Percentiles rank a stretch among this genome's conserved stretches.
phyloP scores from a whole-genome alignment of 2,113 vertebrate genomes.

The Chlamydotis undulata region DNA sequence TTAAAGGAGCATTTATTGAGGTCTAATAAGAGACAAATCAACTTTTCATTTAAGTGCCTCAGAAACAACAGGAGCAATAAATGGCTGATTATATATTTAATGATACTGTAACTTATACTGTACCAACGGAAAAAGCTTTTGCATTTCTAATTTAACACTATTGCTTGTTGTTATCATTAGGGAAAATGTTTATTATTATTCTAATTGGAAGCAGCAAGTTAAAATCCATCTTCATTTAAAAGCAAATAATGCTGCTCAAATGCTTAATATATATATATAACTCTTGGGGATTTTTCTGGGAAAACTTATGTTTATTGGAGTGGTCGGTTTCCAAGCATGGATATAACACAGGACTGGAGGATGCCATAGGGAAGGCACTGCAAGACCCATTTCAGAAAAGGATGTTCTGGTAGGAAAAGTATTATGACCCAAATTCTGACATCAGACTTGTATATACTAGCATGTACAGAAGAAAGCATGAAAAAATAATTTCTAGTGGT shows the following conservation, averaged over 20 bases:
- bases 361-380: not conserved
- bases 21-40: constrained; percentile 66
- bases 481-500: not conserved
- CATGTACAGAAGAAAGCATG: not conserved
- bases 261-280: not conserved
- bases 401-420: not conserved
- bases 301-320: not conserved
- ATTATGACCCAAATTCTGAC: not conserved
- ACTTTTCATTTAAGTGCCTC: constrained; percentile 51
- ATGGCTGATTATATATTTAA: constrained; percentile 50
- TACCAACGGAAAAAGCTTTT: not conserved
- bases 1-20: constrained; percentile 59
- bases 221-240: constrained; percentile 56
- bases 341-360: not conserved
- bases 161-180: constrained; percentile 29
- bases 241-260: constrained; percentile 7
- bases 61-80: constrained; percentile 55
- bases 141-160: constrained; percentile 25
- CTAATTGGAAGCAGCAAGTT: constrained; percentile 58
- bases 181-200: constrained; percentile 56
- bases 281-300: not conserved
- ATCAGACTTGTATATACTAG: not conserved
- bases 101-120: constrained; percentile 32
- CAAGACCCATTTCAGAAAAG: not conserved
- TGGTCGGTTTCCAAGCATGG: not conserved